Evolutionary conservation across 2,113 vertebrate species (phyloP).

Genomic region (Lophura nycthemera): DNA sequence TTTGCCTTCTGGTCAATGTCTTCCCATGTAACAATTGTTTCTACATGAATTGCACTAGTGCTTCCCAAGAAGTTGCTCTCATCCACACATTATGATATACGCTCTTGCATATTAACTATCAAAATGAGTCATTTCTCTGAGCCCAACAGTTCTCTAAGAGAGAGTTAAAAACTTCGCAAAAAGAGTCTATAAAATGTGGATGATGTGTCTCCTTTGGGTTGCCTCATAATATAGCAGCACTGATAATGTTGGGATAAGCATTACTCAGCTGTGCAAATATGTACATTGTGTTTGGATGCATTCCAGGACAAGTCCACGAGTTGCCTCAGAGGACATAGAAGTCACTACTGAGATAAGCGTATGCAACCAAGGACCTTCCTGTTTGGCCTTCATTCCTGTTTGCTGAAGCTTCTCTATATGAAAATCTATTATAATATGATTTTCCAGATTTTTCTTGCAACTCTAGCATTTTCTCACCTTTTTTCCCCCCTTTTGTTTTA

Average conservation of each 20-base stretch:
- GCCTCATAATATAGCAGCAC: neutral
- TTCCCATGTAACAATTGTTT: accelerated
- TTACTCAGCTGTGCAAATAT: neutral
- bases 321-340: too few relatives aligned
- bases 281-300: neutral
- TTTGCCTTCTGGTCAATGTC: neutral
- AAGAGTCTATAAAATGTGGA: accelerated
- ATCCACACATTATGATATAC: too few relatives aligned
- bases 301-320: neutral
- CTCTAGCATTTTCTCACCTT: neutral
- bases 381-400: neutral
- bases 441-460: neutral
- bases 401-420: neutral
- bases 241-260: accelerated
- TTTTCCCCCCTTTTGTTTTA: neutral
- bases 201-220: accelerated
- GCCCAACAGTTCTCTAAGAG: neutral
- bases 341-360: neutral
- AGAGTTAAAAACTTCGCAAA: accelerated
- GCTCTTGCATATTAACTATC: neutral
- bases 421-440: accelerated
- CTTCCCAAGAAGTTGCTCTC: neutral
- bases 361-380: neutral
- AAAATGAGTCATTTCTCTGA: neutral
- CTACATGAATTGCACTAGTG: neutral